Conservation (phyloP, 2,113 vertebrate species). For the Eulemur rufifrons region DNA sequence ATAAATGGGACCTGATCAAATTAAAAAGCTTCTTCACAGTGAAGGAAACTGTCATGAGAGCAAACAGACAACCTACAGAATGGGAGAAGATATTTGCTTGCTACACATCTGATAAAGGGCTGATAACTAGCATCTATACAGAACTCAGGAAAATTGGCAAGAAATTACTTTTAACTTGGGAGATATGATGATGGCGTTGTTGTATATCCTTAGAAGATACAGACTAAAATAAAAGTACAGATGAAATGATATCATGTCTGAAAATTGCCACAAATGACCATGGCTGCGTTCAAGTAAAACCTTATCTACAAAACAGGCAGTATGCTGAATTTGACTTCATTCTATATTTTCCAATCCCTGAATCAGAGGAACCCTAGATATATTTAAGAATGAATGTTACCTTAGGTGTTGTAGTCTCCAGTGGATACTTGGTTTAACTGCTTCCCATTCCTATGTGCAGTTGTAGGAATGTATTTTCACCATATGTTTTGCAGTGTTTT, state of each 20-base stretch:
- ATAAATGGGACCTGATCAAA: too few species aligned
- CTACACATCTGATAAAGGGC: too few species aligned
- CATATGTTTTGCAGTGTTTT: background rate
- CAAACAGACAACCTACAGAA: too few species aligned
- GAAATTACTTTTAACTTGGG: background rate
- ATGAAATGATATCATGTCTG: background rate
- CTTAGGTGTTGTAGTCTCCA: background rate
- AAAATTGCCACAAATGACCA: background rate
- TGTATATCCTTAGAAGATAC: background rate
- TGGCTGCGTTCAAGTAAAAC: too few species aligned
- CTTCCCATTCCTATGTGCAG: background rate
- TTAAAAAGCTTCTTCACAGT: too few species aligned
- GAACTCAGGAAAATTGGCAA: too few species aligned
- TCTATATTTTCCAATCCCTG: background rate
- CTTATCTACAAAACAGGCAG: too few species aligned
- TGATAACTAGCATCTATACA: too few species aligned
- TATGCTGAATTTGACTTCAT: too few species aligned
- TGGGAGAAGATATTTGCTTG: too few species aligned
- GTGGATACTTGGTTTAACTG: background rate
- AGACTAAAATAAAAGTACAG: background rate
- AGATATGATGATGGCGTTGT: background rate
- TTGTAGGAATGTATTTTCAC: background rate
- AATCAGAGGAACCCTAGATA: background rate
- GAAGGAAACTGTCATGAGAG: too few species aligned
- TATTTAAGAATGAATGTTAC: background rate